These are phyloP conservation scores for Pyrocoelia pectoralis DNA, from an alignment of 2,888 invertebrate genomes.

Conservation along the genomic window DNA sequence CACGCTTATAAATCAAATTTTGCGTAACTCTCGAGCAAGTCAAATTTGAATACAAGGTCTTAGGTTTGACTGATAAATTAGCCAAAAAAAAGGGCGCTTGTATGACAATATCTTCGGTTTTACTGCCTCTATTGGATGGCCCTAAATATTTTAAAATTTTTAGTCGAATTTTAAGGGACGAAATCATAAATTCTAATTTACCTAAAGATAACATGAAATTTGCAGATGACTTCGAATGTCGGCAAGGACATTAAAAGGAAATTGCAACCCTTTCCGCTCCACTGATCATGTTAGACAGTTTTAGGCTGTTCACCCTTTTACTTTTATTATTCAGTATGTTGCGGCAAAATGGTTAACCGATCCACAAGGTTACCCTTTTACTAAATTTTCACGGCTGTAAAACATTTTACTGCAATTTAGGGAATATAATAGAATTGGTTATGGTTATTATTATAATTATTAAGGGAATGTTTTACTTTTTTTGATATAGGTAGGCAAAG, in stretches of 20 bases:
- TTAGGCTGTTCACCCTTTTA: slow-evolving; percentile 29
- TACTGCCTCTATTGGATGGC: no score
- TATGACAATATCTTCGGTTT: no score
- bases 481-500: no score
- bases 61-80: slow-evolving; percentile 2
- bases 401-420: slow-evolving; percentile 13
- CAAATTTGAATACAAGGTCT: slow-evolving; percentile 4
- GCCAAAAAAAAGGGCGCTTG: neutral
- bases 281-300: slow-evolving; percentile 25
- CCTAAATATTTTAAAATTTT: neutral
- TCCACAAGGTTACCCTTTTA: slow-evolving; percentile 18
- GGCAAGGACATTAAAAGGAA: slow-evolving; percentile 8
- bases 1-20: slow-evolving; percentile 5
- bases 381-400: slow-evolving; percentile 25
- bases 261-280: slow-evolving; percentile 30
- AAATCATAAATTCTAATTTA: neutral
- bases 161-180: neutral
- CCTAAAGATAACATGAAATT: neutral
- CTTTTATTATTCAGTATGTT: slow-evolving; percentile 23
- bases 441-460: neutral
- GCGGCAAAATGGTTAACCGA: slow-evolving; percentile 32
- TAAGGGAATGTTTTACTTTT: no score
- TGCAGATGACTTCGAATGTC: neutral
- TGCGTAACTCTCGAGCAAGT: slow-evolving; percentile 4
- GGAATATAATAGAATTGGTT: neutral